phyloP scores from a whole-genome alignment of 2,888 invertebrate genomes.

The Cataglyphis livida region DNA sequence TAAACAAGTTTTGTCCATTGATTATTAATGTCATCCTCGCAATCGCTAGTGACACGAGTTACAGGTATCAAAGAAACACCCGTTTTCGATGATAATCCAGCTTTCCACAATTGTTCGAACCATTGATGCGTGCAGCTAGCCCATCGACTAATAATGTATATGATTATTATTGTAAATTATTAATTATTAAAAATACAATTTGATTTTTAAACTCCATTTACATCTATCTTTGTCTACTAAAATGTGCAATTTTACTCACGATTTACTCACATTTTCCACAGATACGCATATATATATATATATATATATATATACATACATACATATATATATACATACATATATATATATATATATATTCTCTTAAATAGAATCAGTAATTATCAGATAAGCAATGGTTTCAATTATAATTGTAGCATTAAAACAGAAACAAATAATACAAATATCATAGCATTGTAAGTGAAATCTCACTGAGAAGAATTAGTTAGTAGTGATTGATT shows the following conservation, averaged over 20 bases:
- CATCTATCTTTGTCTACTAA: neutral
- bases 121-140: conserved; percentile 81
- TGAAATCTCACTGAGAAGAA: neutral
- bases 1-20: conserved; percentile 86
- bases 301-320: conserved; percentile 43
- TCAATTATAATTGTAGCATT: neutral
- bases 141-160: conserved; percentile 75
- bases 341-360: conserved; percentile 66
- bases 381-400: neutral
- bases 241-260: neutral
- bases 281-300: neutral
- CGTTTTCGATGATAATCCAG: conserved; percentile 83
- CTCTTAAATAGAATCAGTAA: neutral
- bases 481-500: neutral
- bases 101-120: conserved; percentile 87
- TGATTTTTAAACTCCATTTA: neutral
- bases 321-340: conserved; percentile 42
- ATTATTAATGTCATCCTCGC: conserved; percentile 78
- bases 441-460: neutral
- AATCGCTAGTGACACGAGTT: conserved; percentile 83
- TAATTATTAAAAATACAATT: neutral
- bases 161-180: neutral
- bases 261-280: neutral
- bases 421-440: too few relatives aligned
- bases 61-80: conserved; percentile 86